These are phyloP conservation scores for Cheumatopsyche charites DNA, from an alignment of 1,140 invertebrate species.

Conservation along the genomic window DNA sequence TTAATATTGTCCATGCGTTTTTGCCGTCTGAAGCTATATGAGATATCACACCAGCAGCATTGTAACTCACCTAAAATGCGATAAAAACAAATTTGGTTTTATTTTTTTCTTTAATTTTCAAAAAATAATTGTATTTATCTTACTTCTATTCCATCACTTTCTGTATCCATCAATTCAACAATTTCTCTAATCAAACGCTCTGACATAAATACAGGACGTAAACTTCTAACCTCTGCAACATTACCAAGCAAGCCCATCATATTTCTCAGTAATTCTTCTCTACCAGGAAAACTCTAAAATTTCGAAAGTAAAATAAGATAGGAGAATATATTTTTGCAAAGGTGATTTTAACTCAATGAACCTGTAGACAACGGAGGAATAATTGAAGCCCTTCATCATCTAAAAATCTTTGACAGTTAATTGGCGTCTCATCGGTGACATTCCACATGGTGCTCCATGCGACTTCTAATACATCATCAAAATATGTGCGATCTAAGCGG, in stretches of 20 bases:
- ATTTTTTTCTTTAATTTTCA: no score
- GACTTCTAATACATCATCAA: slow-evolving; percentile 95
- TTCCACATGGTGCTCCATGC: slow-evolving; percentile 99
- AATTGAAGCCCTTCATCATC: slow-evolving; percentile 84
- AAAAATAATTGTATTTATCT: slow-evolving; percentile 28
- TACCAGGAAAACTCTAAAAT: slow-evolving; percentile 80
- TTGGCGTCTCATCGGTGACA: slow-evolving; percentile 94
- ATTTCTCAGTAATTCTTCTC: slow-evolving; percentile 87
- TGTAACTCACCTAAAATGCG: slow-evolving; percentile 89
- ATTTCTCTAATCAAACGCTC: slow-evolving; percentile 85
- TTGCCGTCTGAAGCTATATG: slow-evolving; percentile 94
- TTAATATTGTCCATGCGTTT: slow-evolving; percentile 78
- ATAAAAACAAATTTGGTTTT: background rate
- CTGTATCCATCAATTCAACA: slow-evolving; percentile 80
- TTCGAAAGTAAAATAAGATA: background rate
- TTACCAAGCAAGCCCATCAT: slow-evolving; percentile 98
- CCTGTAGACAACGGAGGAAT: slow-evolving; percentile 84
- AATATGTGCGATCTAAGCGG: slow-evolving; percentile 72
- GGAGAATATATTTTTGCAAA: background rate
- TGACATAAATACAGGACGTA: slow-evolving; percentile 87
- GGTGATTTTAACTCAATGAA: background rate
- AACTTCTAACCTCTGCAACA: slow-evolving; percentile 88
- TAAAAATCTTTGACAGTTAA: slow-evolving; percentile 90
- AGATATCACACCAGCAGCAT: slow-evolving; percentile 93
- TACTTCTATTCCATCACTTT: slow-evolving; percentile 94